A percentile compares a stretch with the other conserved stretches of the same genome.
phyloP scores from a whole-genome alignment of 1,140 invertebrate genomes.

The Drosophila busckii region DNA sequence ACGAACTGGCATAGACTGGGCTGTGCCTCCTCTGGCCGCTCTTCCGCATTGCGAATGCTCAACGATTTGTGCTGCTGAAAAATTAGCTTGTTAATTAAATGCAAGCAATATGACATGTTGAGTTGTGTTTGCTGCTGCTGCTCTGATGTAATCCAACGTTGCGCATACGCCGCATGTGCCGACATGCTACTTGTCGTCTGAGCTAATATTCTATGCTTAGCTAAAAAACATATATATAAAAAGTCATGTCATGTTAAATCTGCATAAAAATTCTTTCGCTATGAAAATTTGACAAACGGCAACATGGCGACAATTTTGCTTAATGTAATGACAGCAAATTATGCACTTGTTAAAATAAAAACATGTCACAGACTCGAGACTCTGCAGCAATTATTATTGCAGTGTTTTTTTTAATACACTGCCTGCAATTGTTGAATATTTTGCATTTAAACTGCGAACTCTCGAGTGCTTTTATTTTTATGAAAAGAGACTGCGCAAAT shows the following conservation, averaged over 20 bases:
- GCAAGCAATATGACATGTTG: slow-evolving; percentile 68
- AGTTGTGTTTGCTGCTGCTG: slow-evolving; percentile 4
- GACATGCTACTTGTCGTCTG: slow-evolving; percentile 16
- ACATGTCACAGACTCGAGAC: too few relatives aligned
- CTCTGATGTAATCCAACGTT: slow-evolving; percentile 62
- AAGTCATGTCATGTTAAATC: slow-evolving; percentile 70
- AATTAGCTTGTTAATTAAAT: slow-evolving; percentile 76
- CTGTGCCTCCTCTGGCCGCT: slow-evolving; percentile 11
- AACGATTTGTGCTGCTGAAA: slow-evolving; percentile 69
- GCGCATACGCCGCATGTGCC: slow-evolving; percentile 56
- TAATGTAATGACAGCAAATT: slow-evolving; percentile 29
- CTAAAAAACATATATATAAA: slow-evolving; percentile 38
- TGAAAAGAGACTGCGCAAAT: too few relatives aligned
- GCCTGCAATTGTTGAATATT: slow-evolving; percentile 65
- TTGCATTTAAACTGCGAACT: slow-evolving; percentile 69
- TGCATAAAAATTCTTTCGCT: slow-evolving; percentile 43
- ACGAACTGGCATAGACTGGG: too few relatives aligned
- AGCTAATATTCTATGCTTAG: slow-evolving; percentile 11
- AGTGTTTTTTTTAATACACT: slow-evolving; percentile 36
- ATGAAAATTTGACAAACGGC: slow-evolving; percentile 21
- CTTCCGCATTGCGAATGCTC: slow-evolving; percentile 21
- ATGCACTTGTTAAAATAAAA: slow-evolving; percentile 26
- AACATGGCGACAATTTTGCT: slow-evolving; percentile 24
- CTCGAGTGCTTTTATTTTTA: slow-evolving; percentile 58
- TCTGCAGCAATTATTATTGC: too few relatives aligned